These are phyloP conservation scores for Recurvirostra avosetta DNA, from an alignment of 2,113 vertebrate species.

Conservation along the genomic window DNA sequence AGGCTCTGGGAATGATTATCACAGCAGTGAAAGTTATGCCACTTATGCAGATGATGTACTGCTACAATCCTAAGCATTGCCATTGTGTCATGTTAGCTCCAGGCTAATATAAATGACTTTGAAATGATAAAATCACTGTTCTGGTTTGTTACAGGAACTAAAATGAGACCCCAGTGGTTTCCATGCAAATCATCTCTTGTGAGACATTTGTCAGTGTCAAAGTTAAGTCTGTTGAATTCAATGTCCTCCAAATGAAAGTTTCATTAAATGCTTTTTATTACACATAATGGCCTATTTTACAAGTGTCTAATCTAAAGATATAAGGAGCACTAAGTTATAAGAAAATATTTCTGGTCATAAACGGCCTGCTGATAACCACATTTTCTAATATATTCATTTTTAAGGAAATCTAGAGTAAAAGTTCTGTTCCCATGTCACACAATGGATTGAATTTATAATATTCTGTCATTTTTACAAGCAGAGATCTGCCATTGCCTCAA, in stretches of 20 bases:
- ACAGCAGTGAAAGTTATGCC: slow-evolving; percentile 25
- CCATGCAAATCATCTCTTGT: slow-evolving; percentile 51
- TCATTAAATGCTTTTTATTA: slow-evolving; percentile 61
- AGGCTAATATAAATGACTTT: slow-evolving; percentile 42
- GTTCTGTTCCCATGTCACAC: not conserved
- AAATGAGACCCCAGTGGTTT: slow-evolving; percentile 56
- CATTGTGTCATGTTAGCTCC: slow-evolving; percentile 28
- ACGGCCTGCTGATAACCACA: slow-evolving; percentile 2
- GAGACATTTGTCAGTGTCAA: slow-evolving; percentile 60
- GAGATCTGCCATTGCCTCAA: not conserved
- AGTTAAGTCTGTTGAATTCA: slow-evolving; percentile 42
- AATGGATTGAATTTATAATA: not conserved
- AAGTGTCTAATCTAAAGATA: slow-evolving; percentile 49
- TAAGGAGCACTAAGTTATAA: slow-evolving; percentile 8
- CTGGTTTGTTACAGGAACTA: slow-evolving; percentile 56
- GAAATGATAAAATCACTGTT: slow-evolving; percentile 58
- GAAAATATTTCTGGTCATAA: slow-evolving; percentile 53
- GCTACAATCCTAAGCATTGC: not conserved
- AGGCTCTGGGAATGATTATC: not conserved
- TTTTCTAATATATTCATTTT: slow-evolving; percentile 15
- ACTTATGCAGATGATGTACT: slow-evolving; percentile 22
- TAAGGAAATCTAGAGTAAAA: not conserved
- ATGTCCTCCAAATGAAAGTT: slow-evolving; percentile 40
- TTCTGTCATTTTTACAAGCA: not conserved
- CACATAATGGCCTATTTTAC: slow-evolving; percentile 40